Evolutionary conservation across 2,797 vertebrate genomes (phyloP), one percentile per base, ranked within the genome.

Genomic region (Alca torda): DNA sequence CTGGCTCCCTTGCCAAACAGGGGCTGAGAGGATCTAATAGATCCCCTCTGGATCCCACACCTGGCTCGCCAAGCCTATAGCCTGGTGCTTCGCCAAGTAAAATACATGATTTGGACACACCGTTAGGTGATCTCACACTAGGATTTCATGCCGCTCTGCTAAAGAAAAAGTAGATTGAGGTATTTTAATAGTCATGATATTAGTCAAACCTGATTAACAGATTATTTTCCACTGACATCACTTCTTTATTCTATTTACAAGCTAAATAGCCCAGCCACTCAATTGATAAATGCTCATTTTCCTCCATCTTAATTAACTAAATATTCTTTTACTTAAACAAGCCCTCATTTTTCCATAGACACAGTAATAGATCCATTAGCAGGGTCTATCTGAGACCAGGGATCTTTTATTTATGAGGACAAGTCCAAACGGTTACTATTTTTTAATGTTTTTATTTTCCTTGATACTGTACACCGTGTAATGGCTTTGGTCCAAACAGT

Each of bases 301-400:
- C 87, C 87, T 78, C 79, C 57, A 95, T 96, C 96, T 75, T 96
- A 97, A 98, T 95, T 96, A 96, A 94, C 92, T 95, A 97, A 96
- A 96, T 97, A 97, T 94, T 97, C 96, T 95, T 96, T 97, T 95
- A 95, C 95, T 97, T 97, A 96, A 97, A 97, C 96, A 95, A 95
- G 92, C 91, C 84, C 79, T 93, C 95, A 90, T 95, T 97, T 98
- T 96, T 86, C 90, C 85, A 81, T 60, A 89, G 95, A 85, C 84
- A 87, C 77, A 77, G 96, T 95, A 97, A 97, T 78, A 96, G 91
- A 97, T 95, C 97, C 95, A 96, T 97, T 96, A 97, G 67, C 94
- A 91, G 80, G 60, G 87, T 95, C 87, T 93, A 89, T 93, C 76
- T 93, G 74, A 96, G 92, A 93, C 67, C 35, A 61, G 31, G 68